Percentiles rank a stretch among this genome's conserved stretches.
Conservation (phyloP, 92 coral and sea anemone genomes). For the Epizoanthus stellaris region DNA sequence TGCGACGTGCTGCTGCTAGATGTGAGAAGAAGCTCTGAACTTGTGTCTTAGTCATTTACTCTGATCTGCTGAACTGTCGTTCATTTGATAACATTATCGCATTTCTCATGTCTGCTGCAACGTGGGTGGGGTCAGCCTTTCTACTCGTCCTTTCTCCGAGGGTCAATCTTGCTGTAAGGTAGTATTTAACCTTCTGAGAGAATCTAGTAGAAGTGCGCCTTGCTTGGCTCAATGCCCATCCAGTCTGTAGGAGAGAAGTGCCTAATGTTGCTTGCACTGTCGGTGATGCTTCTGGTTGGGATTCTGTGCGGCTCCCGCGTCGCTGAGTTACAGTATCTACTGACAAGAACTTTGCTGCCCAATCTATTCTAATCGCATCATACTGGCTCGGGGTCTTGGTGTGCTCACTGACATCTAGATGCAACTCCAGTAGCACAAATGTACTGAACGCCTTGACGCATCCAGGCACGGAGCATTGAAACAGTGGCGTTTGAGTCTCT, state of each 20-base stretch:
- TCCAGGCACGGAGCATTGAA: conserved; percentile 66
- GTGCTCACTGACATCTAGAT: conserved; percentile 73
- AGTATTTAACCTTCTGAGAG: conserved; percentile 71
- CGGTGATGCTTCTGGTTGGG: conserved; percentile 5
- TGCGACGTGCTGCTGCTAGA: conserved; percentile 68
- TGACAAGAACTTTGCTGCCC: conserved; percentile 71
- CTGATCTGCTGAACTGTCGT: conserved; percentile 47
- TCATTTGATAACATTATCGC: conserved; percentile 39
- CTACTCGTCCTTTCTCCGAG: conserved; percentile 75
- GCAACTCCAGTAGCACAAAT: conserved; percentile 65
- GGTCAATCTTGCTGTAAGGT: conserved; percentile 71
- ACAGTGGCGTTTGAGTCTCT: conserved; percentile 48
- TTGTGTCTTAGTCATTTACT: conserved; percentile 69
- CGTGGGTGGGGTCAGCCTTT: conserved; percentile 76
- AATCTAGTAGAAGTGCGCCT: conserved; percentile 61
- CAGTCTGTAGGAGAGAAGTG: conserved; percentile 52
- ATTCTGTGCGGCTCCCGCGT: conserved; percentile 1
- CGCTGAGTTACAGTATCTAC: conserved; percentile 43
- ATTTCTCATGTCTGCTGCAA: conserved; percentile 67
- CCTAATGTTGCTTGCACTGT: neutral
- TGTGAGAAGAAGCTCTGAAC: conserved; percentile 72
- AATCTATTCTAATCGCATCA: conserved; percentile 69
- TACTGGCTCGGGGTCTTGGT: conserved; percentile 56
- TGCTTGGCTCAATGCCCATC: conserved; percentile 75
- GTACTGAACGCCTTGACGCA: conserved; percentile 65